These are phyloP conservation scores for Pedionomus torquatus DNA, from an alignment of 2,113 vertebrate genomes.

Conservation along the genomic window DNA sequence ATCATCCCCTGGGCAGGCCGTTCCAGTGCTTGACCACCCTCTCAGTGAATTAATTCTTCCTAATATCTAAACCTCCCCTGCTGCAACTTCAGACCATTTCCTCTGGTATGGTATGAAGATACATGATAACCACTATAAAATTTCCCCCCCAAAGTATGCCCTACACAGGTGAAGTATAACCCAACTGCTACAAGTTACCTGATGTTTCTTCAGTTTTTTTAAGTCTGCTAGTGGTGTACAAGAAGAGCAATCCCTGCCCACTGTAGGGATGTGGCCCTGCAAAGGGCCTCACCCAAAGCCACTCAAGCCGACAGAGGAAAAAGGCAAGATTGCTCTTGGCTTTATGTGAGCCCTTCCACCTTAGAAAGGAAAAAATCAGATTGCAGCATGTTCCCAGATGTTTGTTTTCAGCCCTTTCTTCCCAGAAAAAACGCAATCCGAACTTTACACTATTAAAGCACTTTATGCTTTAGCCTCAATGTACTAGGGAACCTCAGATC, in stretches of 20 bases:
- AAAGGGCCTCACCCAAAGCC: neutral
- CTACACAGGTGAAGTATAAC: neutral
- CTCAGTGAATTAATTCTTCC: too few species aligned
- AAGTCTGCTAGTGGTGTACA: neutral
- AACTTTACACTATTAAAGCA: neutral
- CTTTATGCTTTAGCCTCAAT: neutral
- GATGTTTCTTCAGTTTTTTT: neutral
- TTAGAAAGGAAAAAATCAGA: neutral
- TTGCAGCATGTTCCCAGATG: neutral
- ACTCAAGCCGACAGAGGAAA: neutral
- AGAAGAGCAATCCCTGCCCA: neutral
- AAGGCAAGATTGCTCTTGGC: neutral
- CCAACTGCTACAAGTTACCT: neutral
- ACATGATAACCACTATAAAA: neutral
- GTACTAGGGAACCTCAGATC: neutral
- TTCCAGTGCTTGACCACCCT: too few species aligned
- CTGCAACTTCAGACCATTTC: too few species aligned
- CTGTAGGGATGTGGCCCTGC: neutral
- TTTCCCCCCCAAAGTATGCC: neutral
- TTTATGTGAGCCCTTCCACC: neutral
- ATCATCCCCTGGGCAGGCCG: too few species aligned
- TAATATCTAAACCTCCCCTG: too few species aligned
- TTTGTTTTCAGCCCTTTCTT: neutral
- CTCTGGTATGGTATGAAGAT: too few species aligned
- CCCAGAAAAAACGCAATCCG: neutral